These are phyloP conservation scores for Holothuria leucospilota DNA, from an alignment of 53 echinoderm and acorn worm genomes.

Conservation along the genomic window DNA sequence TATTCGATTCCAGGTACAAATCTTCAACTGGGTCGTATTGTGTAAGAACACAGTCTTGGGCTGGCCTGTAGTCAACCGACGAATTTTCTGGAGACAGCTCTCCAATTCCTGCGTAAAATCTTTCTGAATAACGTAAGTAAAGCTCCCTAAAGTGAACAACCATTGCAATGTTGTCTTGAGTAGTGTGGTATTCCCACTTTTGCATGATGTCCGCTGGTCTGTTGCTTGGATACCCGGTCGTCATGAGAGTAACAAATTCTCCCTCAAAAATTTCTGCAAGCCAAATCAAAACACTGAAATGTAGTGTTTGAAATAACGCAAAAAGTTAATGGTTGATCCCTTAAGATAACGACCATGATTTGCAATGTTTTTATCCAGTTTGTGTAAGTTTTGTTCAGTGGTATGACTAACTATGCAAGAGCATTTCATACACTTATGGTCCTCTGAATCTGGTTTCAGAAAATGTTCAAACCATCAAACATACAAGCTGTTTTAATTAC, in stretches of 20 bases:
- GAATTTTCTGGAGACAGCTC: constrained; percentile 9
- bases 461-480: too few species aligned
- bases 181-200: not conserved
- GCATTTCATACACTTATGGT: too few species aligned
- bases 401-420: too few species aligned
- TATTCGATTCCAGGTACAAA: constrained; percentile 26
- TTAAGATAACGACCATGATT: too few species aligned
- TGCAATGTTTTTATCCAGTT: too few species aligned
- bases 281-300: too few species aligned
- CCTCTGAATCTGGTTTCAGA: too few species aligned
- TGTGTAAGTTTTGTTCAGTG: too few species aligned
- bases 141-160: constrained; percentile 11
- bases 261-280: too few species aligned
- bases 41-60: not conserved
- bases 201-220: not conserved
- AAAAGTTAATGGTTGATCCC: too few species aligned
- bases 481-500: too few species aligned
- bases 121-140: not conserved
- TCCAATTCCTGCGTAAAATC: constrained; percentile 19
- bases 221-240: not conserved
- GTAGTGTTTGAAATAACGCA: too few species aligned
- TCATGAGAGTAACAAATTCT: not conserved
- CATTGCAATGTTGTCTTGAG: not conserved
- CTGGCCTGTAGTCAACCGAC: constrained; percentile 13
- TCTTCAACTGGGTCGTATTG: not conserved